Base-by-base conservation (phyloP, 2,888 invertebrate species). In the Limenitis camilla region DNA sequence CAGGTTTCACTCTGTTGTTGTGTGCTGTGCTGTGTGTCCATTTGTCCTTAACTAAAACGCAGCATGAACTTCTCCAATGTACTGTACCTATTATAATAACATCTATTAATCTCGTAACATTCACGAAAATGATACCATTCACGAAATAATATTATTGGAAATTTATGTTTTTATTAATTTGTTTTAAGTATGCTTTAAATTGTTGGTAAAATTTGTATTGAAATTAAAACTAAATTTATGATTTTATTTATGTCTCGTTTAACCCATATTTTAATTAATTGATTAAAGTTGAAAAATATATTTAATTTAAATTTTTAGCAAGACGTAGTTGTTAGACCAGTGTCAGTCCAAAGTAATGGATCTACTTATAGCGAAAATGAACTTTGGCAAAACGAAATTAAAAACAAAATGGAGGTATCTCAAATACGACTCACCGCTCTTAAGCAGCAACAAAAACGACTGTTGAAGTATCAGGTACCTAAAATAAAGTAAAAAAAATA, bases 401-500 rank as follows among this genome's bases (percentile, higher is more conserved):
- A 90, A 61, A 88, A 87, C 60, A 91, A 90, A 71, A 89, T 91
- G 82, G 91, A 91, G 66, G 78, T 90, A 62, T 90, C 91, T 0
- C 90, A 91, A 64, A 86, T 88, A 58, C 89, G 90, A 32, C 73
- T 91, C 49, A 78, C 83, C 11, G 88, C 90, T 19, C 69, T 91
- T 39, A 90, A 90, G 61, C 90, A 91, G 55, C 91, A 91, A 63
- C 91, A 91, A 65, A 83, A 84, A 55, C 69, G 85, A 56, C 72
- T 88, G 27, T 62, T 87, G 1, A 88, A 87, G 62, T 88, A 85
- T 68, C 88, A 88, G 76, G 88, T 84, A 46, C 48, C 35, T 36
- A 9, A 8, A 11, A 19, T 11, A 44, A 8, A 9, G 9, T 33
- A 3, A 33, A 4, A 33, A 8, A 33, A 8, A 9, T 33, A 33